Evolutionary conservation across 1,140 invertebrate species (phyloP), one percentile per base, ranked within the genome.

Genomic region (Chionoecetes opilio): DNA sequence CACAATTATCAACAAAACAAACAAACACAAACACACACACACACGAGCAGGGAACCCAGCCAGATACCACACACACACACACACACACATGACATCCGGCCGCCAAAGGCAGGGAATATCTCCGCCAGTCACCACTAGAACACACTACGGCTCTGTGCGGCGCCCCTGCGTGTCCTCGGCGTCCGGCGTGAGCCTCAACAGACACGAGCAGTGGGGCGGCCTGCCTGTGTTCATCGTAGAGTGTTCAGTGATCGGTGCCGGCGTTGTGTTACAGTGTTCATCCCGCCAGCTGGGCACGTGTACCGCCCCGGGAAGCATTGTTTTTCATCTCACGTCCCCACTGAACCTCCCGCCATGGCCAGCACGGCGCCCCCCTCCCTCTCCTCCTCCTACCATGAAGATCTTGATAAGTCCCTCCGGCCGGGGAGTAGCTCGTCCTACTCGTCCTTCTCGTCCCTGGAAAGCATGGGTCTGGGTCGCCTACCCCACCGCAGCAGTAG

Each of bases 11-110:
- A n/a, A n/a, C 38, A 41, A 41, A 14, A 3, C 38, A 41, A 41
- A 89, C 41, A 89, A 1, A 89, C 41, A 89, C 37, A 89, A 11
- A 38, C 37, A 89, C 41, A 89, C 26, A 89, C 41, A 89, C 37
- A 89, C 37, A 89, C 29, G n/a, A n/a, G n/a, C n/a, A n/a, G n/a
- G n/a, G n/a, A n/a, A 89, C 37, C 37, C 41, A 90, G 26, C 41
- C 46, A 90, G 26, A 90, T 31, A 38, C 88, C 88, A 31, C 88
- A 90, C 63, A 75, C 63, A 75, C 63, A 75, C 63, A 75, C 63
- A 75, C 63, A 75, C 63, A 75, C 63, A 75, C 21, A 21, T n/a
- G 63, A 75, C 63, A 75, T 75, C 63, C 63, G 63, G 63, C 63
- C 21, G 63, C 63, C n/a, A n/a, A 0, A 26, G 63, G 63, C 21